phyloP scores from a whole-genome alignment of 2,888 invertebrate genomes.

The Biston betularia region DNA sequence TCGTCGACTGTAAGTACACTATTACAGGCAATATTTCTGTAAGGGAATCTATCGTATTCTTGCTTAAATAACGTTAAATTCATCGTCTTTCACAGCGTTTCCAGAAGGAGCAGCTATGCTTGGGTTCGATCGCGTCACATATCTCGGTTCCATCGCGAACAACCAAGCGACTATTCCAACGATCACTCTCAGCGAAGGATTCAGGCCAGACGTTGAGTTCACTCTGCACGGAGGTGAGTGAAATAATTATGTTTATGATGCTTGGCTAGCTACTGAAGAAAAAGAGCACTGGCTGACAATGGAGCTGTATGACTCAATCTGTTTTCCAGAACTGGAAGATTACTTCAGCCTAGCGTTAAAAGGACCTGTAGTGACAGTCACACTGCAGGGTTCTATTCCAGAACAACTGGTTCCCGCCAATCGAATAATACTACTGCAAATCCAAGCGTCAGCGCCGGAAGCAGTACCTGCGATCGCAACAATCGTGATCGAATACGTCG shows the following conservation, averaged over 20 bases:
- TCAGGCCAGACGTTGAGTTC: slow-evolving; percentile 47
- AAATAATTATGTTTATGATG: too few species aligned
- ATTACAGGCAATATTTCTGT: slow-evolving; percentile 4
- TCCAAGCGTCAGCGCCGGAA: slow-evolving; percentile 48
- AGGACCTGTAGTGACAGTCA: slow-evolving; percentile 18
- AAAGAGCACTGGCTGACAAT: too few species aligned
- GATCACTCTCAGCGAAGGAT: slow-evolving; percentile 52
- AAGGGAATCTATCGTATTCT: neutral
- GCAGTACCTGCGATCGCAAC: slow-evolving; percentile 48
- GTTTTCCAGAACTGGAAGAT: too few species aligned
- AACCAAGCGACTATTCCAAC: slow-evolving; percentile 37
- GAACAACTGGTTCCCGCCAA: slow-evolving; percentile 46
- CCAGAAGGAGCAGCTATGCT: slow-evolving; percentile 38
- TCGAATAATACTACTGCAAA: slow-evolving; percentile 45
- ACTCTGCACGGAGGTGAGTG: slow-evolving; percentile 38
- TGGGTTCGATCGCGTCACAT: slow-evolving; percentile 50
- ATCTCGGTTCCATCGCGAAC: slow-evolving; percentile 49
- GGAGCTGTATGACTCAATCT: too few species aligned
- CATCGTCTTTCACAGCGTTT: slow-evolving; percentile 7
- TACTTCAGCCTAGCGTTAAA: slow-evolving; percentile 14
- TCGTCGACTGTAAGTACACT: slow-evolving; percentile 35
- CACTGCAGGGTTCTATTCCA: slow-evolving; percentile 42
- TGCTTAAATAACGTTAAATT: neutral
- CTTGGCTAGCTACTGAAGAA: too few species aligned
- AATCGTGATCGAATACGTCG: slow-evolving; percentile 45